Base-by-base conservation (phyloP, 2,888 invertebrate species). In the Drosophila formosana region DNA sequence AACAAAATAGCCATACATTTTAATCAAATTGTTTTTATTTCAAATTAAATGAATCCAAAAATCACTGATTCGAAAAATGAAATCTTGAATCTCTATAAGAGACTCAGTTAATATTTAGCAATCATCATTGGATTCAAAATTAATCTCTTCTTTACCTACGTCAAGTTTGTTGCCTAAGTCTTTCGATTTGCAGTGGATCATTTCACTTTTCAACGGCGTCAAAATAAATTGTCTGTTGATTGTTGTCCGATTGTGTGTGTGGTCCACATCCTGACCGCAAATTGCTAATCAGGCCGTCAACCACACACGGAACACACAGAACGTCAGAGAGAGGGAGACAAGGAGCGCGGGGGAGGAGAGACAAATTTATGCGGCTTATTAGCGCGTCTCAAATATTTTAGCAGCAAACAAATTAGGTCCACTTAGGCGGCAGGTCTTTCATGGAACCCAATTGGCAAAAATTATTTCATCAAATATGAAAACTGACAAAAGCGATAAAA, bases 391-490 rank as follows among this genome's bases (percentile, higher is more conserved):
- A 78, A 85, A 85, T 76, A 80, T 81, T 79, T 76, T 79, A 72
- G 76, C 79, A 73, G 64, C 72, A 81, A 90, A 89, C 89, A 89
- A 89, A 89, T 90, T 89, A 87, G 86, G 73, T 80, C 89, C 89
- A 90, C 80, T 90, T 90, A 89, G 72, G 79, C 73, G 66, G 71
- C 61, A 63, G 68, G 58, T 63, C 61, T 63, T 72, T 77, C 74
- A 75, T 77, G 66, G 63, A 57, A 64, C 37, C 72, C 77, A 75
- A 75, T 67, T 76, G 78, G 63, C 67, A 77, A 64, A 78, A 78
- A 78, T 85, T 72, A 86, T 88, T 75, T 80, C 86, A 85, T 80
- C 82, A 87, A 79, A 74, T 76, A 76, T 70, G 62, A 78, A 37
- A 49, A 64, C 65, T 53, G 58, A 68, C 56, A 68, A 72, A 77